Percentiles rank a stretch among this genome's conserved stretches.
phyloP scores from a whole-genome alignment of 2,113 vertebrate genomes.

The Riparia riparia region DNA sequence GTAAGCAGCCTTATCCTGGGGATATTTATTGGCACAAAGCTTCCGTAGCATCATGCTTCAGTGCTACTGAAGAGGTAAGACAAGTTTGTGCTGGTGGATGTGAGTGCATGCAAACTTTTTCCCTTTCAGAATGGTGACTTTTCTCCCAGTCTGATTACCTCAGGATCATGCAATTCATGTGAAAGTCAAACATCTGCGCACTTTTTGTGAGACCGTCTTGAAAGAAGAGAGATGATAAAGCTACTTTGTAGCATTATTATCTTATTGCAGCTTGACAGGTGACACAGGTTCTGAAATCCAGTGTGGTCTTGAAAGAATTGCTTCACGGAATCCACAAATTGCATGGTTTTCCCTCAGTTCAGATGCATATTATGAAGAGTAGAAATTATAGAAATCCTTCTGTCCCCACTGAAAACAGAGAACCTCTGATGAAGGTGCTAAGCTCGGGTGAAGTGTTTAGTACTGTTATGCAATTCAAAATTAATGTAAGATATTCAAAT shows the following conservation, averaged over 20 bases:
- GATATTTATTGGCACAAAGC: conserved; percentile 16
- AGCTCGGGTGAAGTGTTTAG: not conserved
- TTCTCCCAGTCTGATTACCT: not conserved
- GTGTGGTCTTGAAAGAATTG: not conserved
- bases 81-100: not conserved
- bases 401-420: not conserved
- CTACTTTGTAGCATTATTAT: not conserved
- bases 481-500: not conserved
- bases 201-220: not conserved
- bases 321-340: not conserved
- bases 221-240: not conserved
- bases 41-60: not conserved
- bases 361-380: not conserved
- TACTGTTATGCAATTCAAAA: not conserved
- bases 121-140: not conserved
- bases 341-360: not conserved
- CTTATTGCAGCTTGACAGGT: not conserved
- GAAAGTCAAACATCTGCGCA: not conserved
- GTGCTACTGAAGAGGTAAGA: not conserved
- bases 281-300: not conserved
- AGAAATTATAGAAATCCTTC: not conserved
- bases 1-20: not conserved
- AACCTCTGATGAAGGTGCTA: not conserved
- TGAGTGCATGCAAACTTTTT: not conserved
- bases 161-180: not conserved